Base-by-base conservation (phyloP, 2,888 invertebrate genomes). In the Bombylius major region DNA sequence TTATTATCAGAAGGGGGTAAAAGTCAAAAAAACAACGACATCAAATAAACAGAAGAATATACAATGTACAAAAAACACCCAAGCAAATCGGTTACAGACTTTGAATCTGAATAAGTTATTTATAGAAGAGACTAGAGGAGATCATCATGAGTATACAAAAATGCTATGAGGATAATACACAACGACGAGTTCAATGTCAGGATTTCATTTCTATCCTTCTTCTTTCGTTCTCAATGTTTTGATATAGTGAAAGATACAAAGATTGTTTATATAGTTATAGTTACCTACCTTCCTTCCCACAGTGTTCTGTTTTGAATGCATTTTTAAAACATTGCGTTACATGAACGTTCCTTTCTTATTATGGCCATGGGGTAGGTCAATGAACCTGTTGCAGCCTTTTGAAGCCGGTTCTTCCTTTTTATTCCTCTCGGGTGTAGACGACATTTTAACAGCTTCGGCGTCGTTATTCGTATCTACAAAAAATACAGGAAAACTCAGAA, bases 181-280 rank as follows among this genome's bases (percentile, higher is more conserved):
- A 55, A 33, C 11, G 51, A 53, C 46, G 50, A 58, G 53, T 55
- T 53, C 55, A 55, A 53, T 53, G 55, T 53, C 58, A 58, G 58
- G 58, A 56, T 58, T 58, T 58, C 49, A 54, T 49, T 51, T 44
- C 56, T 54, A 45, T 47, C 52, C 51, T n/a, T 34, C 53, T 44
- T 45, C n/a, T 44, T 42, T 42, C 12, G 8, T 42, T 36, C 34
- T 36, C 8, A 36, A 36, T 7, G 8, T 42, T 8, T 42, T 7
- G 9, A 4, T 42, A 42, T 4, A 42, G 11, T 42, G 11, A 4
- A 42, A 11, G 39, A 36, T 42, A 42, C 3, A 11, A 42, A 11
- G 9, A 42, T 5, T 42, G 39, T 11, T 11, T 42, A 39, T 39
- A 39, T 9, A 39, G 11, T 9, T 39, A 39, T 11, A 11, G 39